Percentiles rank a stretch among this genome's conserved stretches.
These are phyloP conservation scores for Trachythela sp. DNA, from an alignment of 64 coral and sea anemone species.

Conservation along the genomic window DNA sequence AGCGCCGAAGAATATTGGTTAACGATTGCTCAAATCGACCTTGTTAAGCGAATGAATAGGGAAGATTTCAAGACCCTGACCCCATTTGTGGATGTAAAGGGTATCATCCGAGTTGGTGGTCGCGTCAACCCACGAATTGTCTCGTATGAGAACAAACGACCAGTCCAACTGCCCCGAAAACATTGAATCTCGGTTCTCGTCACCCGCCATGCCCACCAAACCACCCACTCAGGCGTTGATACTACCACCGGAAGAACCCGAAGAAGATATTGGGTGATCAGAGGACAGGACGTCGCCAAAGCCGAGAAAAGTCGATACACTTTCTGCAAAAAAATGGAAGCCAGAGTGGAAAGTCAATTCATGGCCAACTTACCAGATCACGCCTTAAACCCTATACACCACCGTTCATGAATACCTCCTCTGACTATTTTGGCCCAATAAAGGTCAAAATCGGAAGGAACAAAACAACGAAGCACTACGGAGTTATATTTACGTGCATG, in stretches of 20 bases:
- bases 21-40: not conserved
- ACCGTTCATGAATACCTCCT: not conserved
- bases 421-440: not conserved
- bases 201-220: not conserved
- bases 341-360: not conserved
- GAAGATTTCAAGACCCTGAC: not conserved
- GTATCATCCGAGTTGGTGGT: not conserved
- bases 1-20: constrained; percentile 11
- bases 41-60: not conserved
- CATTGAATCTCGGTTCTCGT: not conserved
- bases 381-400: not conserved
- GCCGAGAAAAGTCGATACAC: not conserved
- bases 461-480: not conserved
- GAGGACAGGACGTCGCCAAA: constrained; percentile 3
- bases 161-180: not conserved
- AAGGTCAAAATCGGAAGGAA: not conserved
- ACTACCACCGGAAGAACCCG: not conserved
- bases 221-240: not conserved
- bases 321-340: not conserved
- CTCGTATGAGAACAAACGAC: not conserved
- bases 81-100: not conserved
- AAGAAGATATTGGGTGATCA: not conserved
- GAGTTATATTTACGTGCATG: not conserved
- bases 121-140: not conserved
- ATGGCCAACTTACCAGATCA: not conserved